These are phyloP conservation scores for Trichonephila inaurata DNA, from an alignment of 1,140 invertebrate species.

Conservation along the genomic window DNA sequence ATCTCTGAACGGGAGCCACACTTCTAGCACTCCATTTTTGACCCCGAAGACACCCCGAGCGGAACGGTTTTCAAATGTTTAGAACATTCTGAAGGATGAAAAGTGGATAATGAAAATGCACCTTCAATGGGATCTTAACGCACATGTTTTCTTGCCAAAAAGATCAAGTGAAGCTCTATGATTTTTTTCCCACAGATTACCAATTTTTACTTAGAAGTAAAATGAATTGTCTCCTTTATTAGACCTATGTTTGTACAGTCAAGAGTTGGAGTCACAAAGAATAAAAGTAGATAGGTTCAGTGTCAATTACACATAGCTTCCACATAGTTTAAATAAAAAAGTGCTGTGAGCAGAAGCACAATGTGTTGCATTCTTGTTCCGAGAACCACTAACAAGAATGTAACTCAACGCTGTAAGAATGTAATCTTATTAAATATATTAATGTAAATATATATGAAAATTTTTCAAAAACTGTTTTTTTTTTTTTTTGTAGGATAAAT, in stretches of 20 bases:
- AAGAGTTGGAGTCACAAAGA: background rate
- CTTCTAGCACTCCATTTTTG: constrained; percentile 66
- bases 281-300: background rate
- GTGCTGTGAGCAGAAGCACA: too few relatives aligned
- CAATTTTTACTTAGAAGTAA: background rate
- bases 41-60: constrained; percentile 26
- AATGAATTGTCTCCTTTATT: background rate
- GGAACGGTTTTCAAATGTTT: constrained; percentile 55
- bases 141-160: background rate
- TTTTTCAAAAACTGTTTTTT: background rate
- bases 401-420: background rate
- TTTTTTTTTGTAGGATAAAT: background rate
- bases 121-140: background rate
- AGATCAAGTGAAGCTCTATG: background rate
- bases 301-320: background rate
- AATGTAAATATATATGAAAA: background rate
- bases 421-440: background rate
- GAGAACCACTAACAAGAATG: constrained; percentile 6
- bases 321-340: background rate
- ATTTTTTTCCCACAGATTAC: background rate
- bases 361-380: background rate
- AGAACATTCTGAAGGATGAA: background rate
- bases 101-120: background rate
- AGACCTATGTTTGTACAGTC: background rate
- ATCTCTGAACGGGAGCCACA: constrained; percentile 76